Evolutionary conservation across 2,797 vertebrate species (phyloP).

Genomic region (Rhynchonycteris naso): DNA sequence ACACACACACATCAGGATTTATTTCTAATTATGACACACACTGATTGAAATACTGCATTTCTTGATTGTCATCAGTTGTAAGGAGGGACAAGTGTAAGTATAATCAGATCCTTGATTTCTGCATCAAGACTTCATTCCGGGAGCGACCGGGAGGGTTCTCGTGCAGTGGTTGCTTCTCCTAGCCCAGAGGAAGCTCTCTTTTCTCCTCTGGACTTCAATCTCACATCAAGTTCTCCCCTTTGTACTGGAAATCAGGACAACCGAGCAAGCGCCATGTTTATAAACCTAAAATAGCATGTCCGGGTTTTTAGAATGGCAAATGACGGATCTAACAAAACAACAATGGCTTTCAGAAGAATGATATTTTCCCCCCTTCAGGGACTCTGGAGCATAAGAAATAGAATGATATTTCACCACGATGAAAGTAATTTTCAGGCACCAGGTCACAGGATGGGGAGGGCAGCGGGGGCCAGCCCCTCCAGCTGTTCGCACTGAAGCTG

Average conservation of each 20-base stretch:
- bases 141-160: neutral
- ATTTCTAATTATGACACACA: constrained; percentile 2
- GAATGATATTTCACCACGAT: neutral
- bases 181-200: neutral
- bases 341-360: neutral
- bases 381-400: neutral
- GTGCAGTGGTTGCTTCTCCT: neutral
- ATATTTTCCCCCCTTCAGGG: neutral
- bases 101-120: neutral
- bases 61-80: neutral
- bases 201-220: constrained; percentile 40
- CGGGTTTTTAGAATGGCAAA: neutral
- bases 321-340: neutral
- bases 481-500: constrained; percentile 15
- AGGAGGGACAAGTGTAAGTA: neutral
- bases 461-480: neutral
- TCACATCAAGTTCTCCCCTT: neutral
- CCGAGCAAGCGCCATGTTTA: constrained; percentile 27
- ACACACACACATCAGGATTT: neutral
- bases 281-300: constrained; percentile 37
- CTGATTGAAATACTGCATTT: constrained; percentile 22
- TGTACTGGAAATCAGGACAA: neutral
- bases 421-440: constrained; percentile 28
- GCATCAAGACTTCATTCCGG: neutral
- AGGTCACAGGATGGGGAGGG: neutral